Percentiles rank a stretch among this genome's conserved stretches.
Evolutionary conservation across 2,113 vertebrate species (phyloP).

Genomic region (Heterochromis multidens): DNA sequence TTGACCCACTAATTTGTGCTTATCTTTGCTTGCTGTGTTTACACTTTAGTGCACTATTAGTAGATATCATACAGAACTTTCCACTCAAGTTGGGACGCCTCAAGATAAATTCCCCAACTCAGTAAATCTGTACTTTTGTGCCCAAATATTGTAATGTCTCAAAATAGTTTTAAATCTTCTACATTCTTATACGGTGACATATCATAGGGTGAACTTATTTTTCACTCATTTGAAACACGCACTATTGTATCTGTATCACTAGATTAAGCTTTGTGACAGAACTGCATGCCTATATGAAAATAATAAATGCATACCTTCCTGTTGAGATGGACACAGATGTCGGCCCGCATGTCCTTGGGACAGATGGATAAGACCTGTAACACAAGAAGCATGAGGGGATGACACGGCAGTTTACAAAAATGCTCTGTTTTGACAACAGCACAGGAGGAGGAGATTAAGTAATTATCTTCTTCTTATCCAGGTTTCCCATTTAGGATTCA

Average conservation of each 20-base stretch:
- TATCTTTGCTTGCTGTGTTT: too few relatives aligned
- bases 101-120: too few relatives aligned
- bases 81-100: too few relatives aligned
- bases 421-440: neutral
- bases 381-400: neutral
- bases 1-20: too few relatives aligned
- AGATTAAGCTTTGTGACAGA: neutral
- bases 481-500: too few relatives aligned
- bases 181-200: rapidly evolving
- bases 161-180: too few relatives aligned
- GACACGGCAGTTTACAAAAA: neutral
- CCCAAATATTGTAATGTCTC: too few relatives aligned
- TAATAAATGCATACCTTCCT: conserved; percentile 74
- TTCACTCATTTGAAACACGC: neutral
- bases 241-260: rapidly evolving
- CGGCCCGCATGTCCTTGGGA: conserved; percentile 97
- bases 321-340: conserved; percentile 97
- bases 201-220: neutral
- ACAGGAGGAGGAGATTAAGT: neutral
- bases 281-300: neutral
- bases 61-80: too few relatives aligned
- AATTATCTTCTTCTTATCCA: neutral
- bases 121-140: too few relatives aligned
- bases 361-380: conserved; percentile 92
- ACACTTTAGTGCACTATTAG: too few relatives aligned